Evolutionary conservation across 2,797 vertebrate genomes (phyloP), one percentile per base, ranked within the genome.

Genomic region (Orientallactaga sibirica): DNA sequence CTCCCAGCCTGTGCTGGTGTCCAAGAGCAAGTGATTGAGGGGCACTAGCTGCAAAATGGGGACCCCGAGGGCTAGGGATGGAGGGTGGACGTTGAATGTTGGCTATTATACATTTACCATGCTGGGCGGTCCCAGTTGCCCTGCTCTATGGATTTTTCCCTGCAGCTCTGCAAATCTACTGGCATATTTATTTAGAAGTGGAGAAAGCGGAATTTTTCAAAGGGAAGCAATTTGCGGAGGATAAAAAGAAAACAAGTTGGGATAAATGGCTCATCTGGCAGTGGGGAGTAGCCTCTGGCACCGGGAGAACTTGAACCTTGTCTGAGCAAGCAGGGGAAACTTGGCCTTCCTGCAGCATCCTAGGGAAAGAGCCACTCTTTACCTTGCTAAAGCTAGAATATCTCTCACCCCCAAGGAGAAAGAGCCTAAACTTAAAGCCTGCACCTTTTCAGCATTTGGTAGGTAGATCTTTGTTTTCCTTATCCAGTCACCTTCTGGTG

Each of bases 201-300:
- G 84, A 92, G 67, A 95, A 96, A 92, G 94, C n/a, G n/a, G 78
- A 94, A 97, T 91, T 94, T 94, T 95, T 94, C 87, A 96, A 94
- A 92, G 24, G 5, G 91, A 87, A 93, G 94, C 83, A 58, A 92
- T 97, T 97, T 93, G 82, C 93, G 96, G 43, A 83, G 93, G 92
- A 91, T 64, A 61, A 92, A 82, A 92, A 94, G 93, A 85, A 96
- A 96, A 8, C 94, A 88, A 71, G 67, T 76, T 88, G 25, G 96
- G 84, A 79, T 92, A 95, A 75, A 86, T 88, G 96, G 66, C 86
- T 77, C 27, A 77, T 87, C 87, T 91, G 93, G 77, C 94, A 94
- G 37, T 66, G 58, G 66, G 43, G 95, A 68, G 41, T 37, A 15
- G 86, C 94, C 73, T 55, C 93, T 73, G 92, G 90, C 74, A 58